Percentiles rank a stretch among this genome's conserved stretches.
Evolutionary conservation across 2,797 vertebrate species (phyloP).

Genomic region (Megalops cyprinoides): DNA sequence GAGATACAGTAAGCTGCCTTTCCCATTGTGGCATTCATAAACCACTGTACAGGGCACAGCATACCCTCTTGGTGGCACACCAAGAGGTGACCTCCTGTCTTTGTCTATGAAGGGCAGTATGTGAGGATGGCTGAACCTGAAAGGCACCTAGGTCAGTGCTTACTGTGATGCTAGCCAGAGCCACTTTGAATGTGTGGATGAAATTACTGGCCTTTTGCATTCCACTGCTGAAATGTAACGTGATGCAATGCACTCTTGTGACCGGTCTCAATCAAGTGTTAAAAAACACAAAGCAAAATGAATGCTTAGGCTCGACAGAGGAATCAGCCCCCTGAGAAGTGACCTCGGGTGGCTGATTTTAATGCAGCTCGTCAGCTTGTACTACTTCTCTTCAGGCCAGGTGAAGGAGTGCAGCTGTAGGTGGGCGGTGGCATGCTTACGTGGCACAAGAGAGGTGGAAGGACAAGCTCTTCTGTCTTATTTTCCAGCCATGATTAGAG

Average conservation of each 20-base stretch:
- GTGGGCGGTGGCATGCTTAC: background rate
- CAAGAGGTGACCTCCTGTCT: background rate
- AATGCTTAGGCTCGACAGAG: background rate
- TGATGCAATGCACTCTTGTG: background rate
- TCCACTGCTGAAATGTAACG: background rate
- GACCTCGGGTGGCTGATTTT: background rate
- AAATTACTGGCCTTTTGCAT: background rate
- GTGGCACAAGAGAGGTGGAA: background rate
- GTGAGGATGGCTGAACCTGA: background rate
- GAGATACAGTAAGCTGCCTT: background rate
- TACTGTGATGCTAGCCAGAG: background rate
- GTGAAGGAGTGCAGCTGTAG: background rate
- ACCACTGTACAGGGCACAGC: background rate
- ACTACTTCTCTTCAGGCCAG: background rate
- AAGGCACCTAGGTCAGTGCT: background rate
- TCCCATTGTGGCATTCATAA: background rate
- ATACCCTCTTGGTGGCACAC: constrained; percentile 7
- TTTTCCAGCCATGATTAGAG: background rate
- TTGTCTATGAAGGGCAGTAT: background rate
- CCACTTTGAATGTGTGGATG: too few relatives aligned
- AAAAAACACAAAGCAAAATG: background rate
- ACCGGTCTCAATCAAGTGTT: background rate
- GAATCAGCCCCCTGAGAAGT: background rate
- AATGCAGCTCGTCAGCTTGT: background rate
- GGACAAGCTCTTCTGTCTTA: background rate